Evolutionary conservation across 1,140 invertebrate genomes (phyloP), one percentile per base, ranked within the genome.

Genomic region (Stegodyphus mimosarum): DNA sequence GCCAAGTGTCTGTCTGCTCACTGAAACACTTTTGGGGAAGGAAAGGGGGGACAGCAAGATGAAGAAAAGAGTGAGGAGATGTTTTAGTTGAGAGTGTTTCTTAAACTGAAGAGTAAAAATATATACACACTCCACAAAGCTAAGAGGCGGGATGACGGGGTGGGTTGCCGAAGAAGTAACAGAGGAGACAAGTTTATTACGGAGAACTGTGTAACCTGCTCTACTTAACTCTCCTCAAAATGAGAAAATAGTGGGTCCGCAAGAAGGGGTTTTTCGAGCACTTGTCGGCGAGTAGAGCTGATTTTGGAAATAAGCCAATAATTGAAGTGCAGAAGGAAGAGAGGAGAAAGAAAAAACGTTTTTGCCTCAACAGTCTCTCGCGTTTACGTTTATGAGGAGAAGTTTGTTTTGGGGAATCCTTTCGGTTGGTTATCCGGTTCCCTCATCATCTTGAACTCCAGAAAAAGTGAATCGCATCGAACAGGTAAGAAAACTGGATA

Each of bases 261-360:
- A 17, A 69, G 33, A 51, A 81, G 78, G 60, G 60, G 72, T 49
- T n/a, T 69, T 33, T 13, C 49, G 50, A 17, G 66, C 49, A 69
- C 66, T 79, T 79, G 66, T 69, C 17, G 64, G 76, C 17, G 49
- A 60, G 69, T 52, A 15, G 64, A 52, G 51, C 78, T 72, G 67
- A 51, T 63, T 72, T 72, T 81, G 78, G 78, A 81, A 71, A 81
- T 72, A 81, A 81, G 78, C 78, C 78, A 81, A 81, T 81, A 81
- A 72, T 81, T 81, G 78, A 81, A 81, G 78, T 81, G 78, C 66
- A 11, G 67, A 81, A n/a, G 64, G 64, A 67, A 67, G 17, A 2
- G 5, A 67, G 7, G 13, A 67, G 55, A 15, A 4, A 60, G 9
- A 60, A 60, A 60, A 5, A 11, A 4, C 15, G 3, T 1, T 33